phyloP scores from a whole-genome alignment of 2,797 vertebrate species.

The Discoglossus pictus region DNA sequence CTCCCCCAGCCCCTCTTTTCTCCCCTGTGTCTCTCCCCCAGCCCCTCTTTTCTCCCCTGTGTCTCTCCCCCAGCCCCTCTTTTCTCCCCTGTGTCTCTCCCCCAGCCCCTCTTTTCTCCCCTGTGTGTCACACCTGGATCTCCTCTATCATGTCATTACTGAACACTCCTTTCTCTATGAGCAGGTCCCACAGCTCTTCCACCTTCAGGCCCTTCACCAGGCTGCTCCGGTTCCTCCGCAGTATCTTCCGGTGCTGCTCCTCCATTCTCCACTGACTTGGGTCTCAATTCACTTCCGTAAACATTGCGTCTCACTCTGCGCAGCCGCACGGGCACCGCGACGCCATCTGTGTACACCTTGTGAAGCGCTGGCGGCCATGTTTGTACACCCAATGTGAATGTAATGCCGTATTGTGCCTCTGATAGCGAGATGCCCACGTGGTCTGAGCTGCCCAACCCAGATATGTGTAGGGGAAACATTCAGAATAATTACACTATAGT shows the following conservation, averaged over 20 bases:
- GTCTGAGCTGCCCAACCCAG: too few species aligned
- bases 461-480: too few species aligned
- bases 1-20: neutral
- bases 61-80: neutral
- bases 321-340: neutral
- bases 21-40: neutral
- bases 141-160: constrained; percentile 87
- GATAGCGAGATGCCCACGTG: too few species aligned
- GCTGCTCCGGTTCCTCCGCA: constrained; percentile 68
- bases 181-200: constrained; percentile 71
- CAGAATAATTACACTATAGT: too few species aligned
- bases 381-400: neutral
- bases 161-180: constrained; percentile 79
- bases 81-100: neutral
- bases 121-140: constrained; percentile 74
- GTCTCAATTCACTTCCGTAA: constrained; percentile 1
- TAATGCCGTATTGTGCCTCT: too few species aligned
- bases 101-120: neutral
- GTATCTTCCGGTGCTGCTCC: constrained; percentile 66
- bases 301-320: neutral
- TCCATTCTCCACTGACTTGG: constrained; percentile 70
- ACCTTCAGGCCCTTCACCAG: constrained; percentile 76
- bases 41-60: neutral
- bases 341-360: neutral
- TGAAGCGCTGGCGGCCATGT: neutral